A percentile compares a stretch with the other conserved stretches of the same genome.
Conservation (phyloP, 1,140 invertebrate species). For the Gryon sp. region DNA sequence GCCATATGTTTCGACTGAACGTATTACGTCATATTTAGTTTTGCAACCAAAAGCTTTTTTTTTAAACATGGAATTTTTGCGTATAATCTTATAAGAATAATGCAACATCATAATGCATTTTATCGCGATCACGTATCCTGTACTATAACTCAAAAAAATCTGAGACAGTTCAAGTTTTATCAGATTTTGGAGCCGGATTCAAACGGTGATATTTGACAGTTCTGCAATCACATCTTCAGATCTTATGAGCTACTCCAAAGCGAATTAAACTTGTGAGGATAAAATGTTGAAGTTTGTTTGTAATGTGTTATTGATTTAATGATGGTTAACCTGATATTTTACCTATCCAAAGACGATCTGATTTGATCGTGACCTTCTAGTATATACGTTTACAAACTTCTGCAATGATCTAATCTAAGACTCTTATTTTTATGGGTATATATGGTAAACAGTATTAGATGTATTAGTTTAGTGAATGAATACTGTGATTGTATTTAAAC, state of each 20-base stretch:
- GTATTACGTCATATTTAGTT: slow-evolving; percentile 11
- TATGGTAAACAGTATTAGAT: too few species aligned
- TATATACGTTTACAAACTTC: slow-evolving; percentile 32
- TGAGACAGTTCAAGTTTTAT: slow-evolving; percentile 33
- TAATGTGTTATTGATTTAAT: slow-evolving; percentile 46
- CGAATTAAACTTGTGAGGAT: slow-evolving; percentile 9
- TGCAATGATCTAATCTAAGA: slow-evolving; percentile 22
- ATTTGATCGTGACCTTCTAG: slow-evolving; percentile 5
- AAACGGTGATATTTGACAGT: slow-evolving; percentile 17
- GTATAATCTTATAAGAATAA: not conserved
- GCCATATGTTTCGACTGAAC: slow-evolving; percentile 9
- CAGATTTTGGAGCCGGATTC: slow-evolving; percentile 40
- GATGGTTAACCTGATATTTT: slow-evolving; percentile 35
- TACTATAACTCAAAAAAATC: slow-evolving; percentile 23
- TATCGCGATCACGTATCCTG: not conserved
- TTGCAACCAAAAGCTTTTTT: slow-evolving; percentile 3
- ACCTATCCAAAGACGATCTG: slow-evolving; percentile 28
- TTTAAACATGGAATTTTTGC: not conserved
- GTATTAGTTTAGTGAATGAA: too few species aligned
- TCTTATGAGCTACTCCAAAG: slow-evolving; percentile 21
- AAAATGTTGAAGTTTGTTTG: slow-evolving; percentile 38
- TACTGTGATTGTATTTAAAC: too few species aligned
- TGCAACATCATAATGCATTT: too few species aligned
- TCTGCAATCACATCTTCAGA: slow-evolving; percentile 32
- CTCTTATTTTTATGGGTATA: slow-evolving; percentile 1